Evolutionary conservation across 2,797 vertebrate genomes (phyloP), one percentile per base, ranked within the genome.

Genomic region (Rhynchotus rufescens): DNA sequence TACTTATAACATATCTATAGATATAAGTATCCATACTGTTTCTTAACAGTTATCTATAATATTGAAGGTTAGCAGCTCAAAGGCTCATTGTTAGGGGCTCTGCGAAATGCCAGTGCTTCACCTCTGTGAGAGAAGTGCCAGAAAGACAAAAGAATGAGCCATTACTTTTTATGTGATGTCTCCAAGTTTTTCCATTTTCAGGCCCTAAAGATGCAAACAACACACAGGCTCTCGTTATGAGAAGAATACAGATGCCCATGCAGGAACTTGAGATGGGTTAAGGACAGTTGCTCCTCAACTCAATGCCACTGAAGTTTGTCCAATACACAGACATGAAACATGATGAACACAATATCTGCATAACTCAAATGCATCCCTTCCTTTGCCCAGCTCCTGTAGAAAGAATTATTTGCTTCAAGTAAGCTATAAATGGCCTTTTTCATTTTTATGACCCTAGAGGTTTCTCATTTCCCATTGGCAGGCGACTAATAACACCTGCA

Each of bases 261-360:
- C 34, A 56, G 26, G 11, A 84, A 32, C 28, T 19, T 54, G 16
- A 30, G 52, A 30, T 4, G 38, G 14, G 7, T 52, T 73, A 66
- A 57, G 32, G 16, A 60, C 6, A n/a, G 17, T 71, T 61, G 16
- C 5, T 62, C 25, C 52, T 60, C 47, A 47, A 15, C 17, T 83
- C 0, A 0, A 20, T 42, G 4, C 25, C 60, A 5, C 1, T 2
- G 13, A 60, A 74, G 17, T 14, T 65, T 11, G 52, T 54, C 21
- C 54, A n/a, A 54, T 54, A 32, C 0, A 13, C 1, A 4, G 32
- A 72, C 78, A n/a, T 34, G 9, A 36, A 36, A 36, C 36, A 36
- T 10, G 36, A 36, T 36, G 78, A 57, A 57, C 3, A 47, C 25
- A 69, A 73, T 7, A 68, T 2, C 30, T 0, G 5, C 8, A 62